These are phyloP conservation scores for Planiliza haematocheilus DNA, from an alignment of 2,113 vertebrate species.

Conservation along the genomic window DNA sequence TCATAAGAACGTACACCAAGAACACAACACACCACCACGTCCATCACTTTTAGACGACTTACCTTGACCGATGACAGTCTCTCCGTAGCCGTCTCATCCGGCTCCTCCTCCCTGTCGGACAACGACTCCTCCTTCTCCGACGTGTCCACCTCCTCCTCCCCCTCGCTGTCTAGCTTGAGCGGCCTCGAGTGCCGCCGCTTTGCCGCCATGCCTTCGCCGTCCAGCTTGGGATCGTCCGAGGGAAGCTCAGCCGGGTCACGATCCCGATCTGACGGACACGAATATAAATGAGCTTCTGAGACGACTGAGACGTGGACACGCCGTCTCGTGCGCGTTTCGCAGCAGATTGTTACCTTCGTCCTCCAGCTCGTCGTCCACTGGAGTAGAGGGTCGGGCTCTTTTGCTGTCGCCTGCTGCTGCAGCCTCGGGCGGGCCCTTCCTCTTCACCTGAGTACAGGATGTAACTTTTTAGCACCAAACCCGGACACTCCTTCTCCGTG, in stretches of 20 bases:
- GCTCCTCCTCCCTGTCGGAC: slow-evolving; percentile 90
- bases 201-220: slow-evolving; percentile 82
- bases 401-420: slow-evolving; percentile 90
- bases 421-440: slow-evolving; percentile 95
- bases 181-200: slow-evolving; percentile 89
- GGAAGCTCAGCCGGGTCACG: slow-evolving; percentile 85
- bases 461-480: slow-evolving; percentile 6
- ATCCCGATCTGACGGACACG: slow-evolving; percentile 79
- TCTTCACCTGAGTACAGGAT: slow-evolving; percentile 89
- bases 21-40: neutral
- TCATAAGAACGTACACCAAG: neutral
- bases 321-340: neutral
- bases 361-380: slow-evolving; percentile 92
- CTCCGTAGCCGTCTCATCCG: slow-evolving; percentile 80
- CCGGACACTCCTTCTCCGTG: no score
- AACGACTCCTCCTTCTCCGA: slow-evolving; percentile 87
- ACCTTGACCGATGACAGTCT: slow-evolving; percentile 85
- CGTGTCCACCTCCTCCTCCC: slow-evolving; percentile 92
- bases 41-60: neutral
- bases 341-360: slow-evolving; percentile 88
- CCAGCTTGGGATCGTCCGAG: slow-evolving; percentile 88
- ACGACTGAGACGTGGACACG: neutral
- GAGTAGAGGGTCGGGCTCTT: slow-evolving; percentile 91
- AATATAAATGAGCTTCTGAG: neutral
- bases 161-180: slow-evolving; percentile 94